Conservation (phyloP, 2,797 vertebrate genomes). For the Mus spretus region DNA sequence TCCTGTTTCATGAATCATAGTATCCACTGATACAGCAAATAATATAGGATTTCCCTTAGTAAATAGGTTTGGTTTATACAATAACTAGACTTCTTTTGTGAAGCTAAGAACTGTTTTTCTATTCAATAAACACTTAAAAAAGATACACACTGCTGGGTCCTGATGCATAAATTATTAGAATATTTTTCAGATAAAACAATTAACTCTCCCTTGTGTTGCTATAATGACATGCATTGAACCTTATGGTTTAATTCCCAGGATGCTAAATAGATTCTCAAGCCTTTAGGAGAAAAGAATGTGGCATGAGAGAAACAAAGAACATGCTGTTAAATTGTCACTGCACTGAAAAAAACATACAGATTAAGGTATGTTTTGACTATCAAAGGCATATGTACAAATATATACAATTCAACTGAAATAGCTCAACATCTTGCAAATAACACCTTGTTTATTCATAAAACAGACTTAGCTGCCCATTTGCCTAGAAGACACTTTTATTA, state of each 20-base stretch:
- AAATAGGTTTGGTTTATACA: neutral
- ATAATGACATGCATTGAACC: neutral
- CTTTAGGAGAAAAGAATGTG: neutral
- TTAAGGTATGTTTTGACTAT: neutral
- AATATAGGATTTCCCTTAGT: neutral
- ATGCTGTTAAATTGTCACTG: neutral
- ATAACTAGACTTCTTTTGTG: neutral
- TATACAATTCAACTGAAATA: neutral
- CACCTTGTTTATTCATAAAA: neutral
- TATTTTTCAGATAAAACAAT: neutral
- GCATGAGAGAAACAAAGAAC: neutral
- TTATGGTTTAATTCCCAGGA: conserved; percentile 1
- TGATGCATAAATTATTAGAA: conserved; percentile 1
- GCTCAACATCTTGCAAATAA: conserved; percentile 22
- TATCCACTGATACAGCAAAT: neutral
- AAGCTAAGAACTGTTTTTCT: neutral
- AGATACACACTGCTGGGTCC: neutral
- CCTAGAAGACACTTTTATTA: neutral
- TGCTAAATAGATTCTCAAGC: neutral
- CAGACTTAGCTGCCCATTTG: neutral
- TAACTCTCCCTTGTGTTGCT: neutral
- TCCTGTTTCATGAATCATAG: neutral
- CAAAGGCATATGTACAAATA: neutral
- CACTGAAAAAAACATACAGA: neutral
- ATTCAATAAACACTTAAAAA: neutral